Conservation (phyloP, 2,888 invertebrate genomes). For the Pollenia amentaria region DNA sequence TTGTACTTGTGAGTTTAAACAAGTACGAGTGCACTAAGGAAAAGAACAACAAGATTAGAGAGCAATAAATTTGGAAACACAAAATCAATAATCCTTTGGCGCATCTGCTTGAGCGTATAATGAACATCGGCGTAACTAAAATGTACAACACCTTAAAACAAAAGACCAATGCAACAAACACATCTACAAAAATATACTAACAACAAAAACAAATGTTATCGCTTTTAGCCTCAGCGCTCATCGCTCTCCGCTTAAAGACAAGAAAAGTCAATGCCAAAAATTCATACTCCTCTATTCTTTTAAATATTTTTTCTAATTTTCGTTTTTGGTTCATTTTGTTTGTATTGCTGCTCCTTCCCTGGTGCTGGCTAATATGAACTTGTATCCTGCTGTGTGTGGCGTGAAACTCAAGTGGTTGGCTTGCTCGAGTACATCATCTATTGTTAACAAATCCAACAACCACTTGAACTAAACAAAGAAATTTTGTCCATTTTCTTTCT, state of each 20-base stretch:
- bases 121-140: constrained; percentile 67
- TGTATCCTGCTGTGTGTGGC: constrained; percentile 60
- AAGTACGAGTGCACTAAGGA: neutral
- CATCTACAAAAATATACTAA: neutral
- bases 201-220: constrained; percentile 20
- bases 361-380: constrained; percentile 9
- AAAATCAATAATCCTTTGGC: constrained; percentile 64
- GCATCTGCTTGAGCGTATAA: constrained; percentile 64
- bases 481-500: constrained; percentile 33
- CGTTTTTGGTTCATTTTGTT: constrained; percentile 1
- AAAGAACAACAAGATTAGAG: constrained; percentile 9
- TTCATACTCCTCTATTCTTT: constrained; percentile 27
- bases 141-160: constrained; percentile 52
- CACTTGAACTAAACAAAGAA: constrained; percentile 67
- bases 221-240: constrained; percentile 44
- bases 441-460: constrained; percentile 66
- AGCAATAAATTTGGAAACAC: constrained; percentile 18
- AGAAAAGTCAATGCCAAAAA: constrained; percentile 61
- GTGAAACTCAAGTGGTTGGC: constrained; percentile 72
- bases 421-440: constrained; percentile 51
- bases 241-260: constrained; percentile 34
- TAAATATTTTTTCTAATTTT: constrained; percentile 25
- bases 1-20: constrained; percentile 7
- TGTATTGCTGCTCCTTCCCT: neutral
- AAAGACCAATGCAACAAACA: constrained; percentile 45